Conservation (phyloP, 1,140 invertebrate genomes). For the Diploscapter pachys region DNA sequence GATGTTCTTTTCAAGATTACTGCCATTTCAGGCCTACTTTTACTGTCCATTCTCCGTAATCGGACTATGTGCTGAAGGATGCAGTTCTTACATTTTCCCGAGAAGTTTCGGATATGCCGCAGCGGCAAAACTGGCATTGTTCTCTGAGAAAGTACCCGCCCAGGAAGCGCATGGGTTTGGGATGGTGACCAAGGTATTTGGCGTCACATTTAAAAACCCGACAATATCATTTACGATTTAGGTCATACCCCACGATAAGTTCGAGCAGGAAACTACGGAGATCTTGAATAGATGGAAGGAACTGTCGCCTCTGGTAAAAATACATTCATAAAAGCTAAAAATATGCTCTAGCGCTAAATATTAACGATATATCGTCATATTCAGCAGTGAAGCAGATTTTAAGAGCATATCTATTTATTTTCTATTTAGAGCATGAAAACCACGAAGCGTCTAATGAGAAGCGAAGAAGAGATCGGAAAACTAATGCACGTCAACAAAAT, state of each 20-base stretch:
- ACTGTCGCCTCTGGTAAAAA: constrained; percentile 8
- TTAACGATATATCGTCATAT: too few relatives aligned
- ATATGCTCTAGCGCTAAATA: too few relatives aligned
- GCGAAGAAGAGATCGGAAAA: not conserved
- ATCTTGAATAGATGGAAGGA: constrained; percentile 8
- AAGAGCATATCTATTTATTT: not conserved
- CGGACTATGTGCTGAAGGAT: constrained; percentile 28
- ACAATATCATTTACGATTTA: constrained; percentile 2
- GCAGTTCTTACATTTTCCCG: constrained; percentile 10
- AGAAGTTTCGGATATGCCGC: constrained; percentile 4
- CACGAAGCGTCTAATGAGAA: constrained; percentile 17
- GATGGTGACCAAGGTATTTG: constrained; percentile 20
- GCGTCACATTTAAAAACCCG: not conserved
- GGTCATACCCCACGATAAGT: constrained; percentile 21
- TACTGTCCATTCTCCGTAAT: constrained; percentile 16
- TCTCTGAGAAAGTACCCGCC: constrained; percentile 22
- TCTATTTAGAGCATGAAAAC: constrained; percentile 18
- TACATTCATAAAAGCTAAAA: too few relatives aligned
- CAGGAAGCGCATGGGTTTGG: constrained; percentile 21
- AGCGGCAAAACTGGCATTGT: constrained; percentile 19
- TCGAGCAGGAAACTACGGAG: constrained; percentile 16
- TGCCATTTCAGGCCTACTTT: constrained; percentile 12
- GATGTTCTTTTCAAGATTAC: not conserved
- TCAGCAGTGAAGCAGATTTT: not conserved
- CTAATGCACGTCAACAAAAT: constrained; percentile 20